Evolutionary conservation across 1,140 invertebrate species (phyloP).

Genomic region (Cardiocondyla obscurior): DNA sequence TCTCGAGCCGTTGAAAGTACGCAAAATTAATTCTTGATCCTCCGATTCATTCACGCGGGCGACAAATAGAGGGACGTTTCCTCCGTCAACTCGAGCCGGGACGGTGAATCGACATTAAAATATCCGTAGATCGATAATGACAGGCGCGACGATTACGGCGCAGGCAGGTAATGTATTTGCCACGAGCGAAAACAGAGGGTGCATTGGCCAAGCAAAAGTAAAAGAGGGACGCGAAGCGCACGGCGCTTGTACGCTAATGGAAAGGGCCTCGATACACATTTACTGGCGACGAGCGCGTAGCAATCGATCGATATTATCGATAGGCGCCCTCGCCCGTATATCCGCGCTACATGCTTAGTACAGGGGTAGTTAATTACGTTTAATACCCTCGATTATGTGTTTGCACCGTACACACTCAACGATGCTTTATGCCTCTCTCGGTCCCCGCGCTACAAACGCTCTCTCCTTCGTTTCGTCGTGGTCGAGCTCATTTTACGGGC

Average conservation of each 20-base stretch:
- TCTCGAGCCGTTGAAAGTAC: background rate
- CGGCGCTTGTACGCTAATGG: slow-evolving; percentile 74
- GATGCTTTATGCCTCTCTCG: slow-evolving; percentile 68
- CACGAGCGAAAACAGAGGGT: slow-evolving; percentile 73
- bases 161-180: slow-evolving; percentile 77
- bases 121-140: slow-evolving; percentile 65
- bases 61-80: background rate
- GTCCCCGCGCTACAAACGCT: slow-evolving; percentile 28
- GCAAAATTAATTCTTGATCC: background rate
- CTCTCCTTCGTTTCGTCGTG: slow-evolving; percentile 28
- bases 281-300: slow-evolving; percentile 59
- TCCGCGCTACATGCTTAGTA: slow-evolving; percentile 68
- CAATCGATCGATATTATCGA: slow-evolving; percentile 80
- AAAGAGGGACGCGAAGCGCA: slow-evolving; percentile 58
- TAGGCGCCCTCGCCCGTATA: slow-evolving; percentile 68
- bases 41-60: background rate
- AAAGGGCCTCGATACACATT: slow-evolving; percentile 74
- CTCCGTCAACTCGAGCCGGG: background rate
- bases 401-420: slow-evolving; percentile 77
- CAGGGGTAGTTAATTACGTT: slow-evolving; percentile 82
- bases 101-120: slow-evolving; percentile 42
- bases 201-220: slow-evolving; percentile 56
- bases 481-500: slow-evolving; percentile 45
- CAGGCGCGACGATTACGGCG: slow-evolving; percentile 76
- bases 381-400: slow-evolving; percentile 82